phyloP scores from a whole-genome alignment of 2,113 vertebrate species.

The Mesocricetus auratus region DNA sequence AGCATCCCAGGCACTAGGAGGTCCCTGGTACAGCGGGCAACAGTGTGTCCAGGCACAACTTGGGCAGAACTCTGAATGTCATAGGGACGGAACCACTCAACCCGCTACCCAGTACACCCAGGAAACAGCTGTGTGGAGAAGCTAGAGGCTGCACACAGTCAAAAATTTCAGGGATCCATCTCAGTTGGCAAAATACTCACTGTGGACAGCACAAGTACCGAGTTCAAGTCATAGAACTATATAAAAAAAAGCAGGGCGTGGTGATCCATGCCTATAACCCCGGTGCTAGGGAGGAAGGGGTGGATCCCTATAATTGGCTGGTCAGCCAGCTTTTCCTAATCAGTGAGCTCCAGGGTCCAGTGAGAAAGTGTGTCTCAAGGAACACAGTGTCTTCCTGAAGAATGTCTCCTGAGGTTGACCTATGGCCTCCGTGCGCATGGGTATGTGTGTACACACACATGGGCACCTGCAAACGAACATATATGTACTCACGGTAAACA shows the following conservation, averaged over 20 bases:
- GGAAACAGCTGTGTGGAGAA: not conserved
- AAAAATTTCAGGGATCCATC: no score
- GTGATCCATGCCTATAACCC: no score
- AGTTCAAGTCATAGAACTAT: not conserved
- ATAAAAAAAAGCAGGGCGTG: no score
- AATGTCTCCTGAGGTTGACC: not conserved
- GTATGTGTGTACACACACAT: no score
- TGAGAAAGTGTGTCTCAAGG: not conserved
- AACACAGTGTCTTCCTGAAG: not conserved
- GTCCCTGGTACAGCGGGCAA: constrained; percentile 88
- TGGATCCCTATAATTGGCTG: not conserved
- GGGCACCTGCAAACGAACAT: not conserved
- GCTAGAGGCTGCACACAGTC: not conserved
- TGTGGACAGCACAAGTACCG: not conserved
- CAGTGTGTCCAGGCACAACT: constrained; percentile 82
- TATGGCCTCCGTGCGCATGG: not conserved
- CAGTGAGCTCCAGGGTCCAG: not conserved
- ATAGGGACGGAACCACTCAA: not conserved
- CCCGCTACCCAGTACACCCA: not conserved
- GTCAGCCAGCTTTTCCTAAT: not conserved
- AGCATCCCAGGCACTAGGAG: constrained; percentile 88
- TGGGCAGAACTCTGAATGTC: not conserved
- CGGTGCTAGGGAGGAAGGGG: not conserved
- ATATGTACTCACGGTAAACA: no score
- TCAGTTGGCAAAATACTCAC: not conserved